A percentile compares a stretch with the other conserved stretches of the same genome.
Conservation (phyloP, 1,140 invertebrate species). For the Asbolus verrucosus region DNA sequence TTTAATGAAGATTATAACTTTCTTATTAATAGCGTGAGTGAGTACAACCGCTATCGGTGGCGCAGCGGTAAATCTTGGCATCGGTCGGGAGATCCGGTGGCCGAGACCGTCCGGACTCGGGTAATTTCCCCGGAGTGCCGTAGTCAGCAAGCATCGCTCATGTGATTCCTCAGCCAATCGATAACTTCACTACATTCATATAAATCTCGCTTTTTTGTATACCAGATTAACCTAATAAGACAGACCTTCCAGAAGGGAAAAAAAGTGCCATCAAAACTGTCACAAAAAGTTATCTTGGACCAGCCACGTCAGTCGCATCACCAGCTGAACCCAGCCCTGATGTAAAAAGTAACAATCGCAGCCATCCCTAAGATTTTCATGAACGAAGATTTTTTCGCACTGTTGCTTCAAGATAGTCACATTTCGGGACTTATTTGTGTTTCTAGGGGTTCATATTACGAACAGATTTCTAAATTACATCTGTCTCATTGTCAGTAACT, state of each 20-base stretch:
- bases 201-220: conserved; percentile 9
- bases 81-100: conserved; percentile 49
- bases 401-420: too few species aligned
- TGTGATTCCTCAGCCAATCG: conserved; percentile 50
- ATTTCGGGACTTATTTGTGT: too few species aligned
- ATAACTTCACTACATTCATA: conserved; percentile 42
- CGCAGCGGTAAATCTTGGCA: conserved; percentile 54
- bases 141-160: conserved; percentile 55
- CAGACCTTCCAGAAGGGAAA: neutral
- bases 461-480: too few species aligned
- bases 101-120: conserved; percentile 47
- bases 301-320: too few species aligned
- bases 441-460: too few species aligned
- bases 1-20: conserved; percentile 45
- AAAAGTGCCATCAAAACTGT: too few species aligned
- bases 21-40: conserved; percentile 43
- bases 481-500: too few species aligned
- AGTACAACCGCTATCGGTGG: conserved; percentile 44
- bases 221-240: conserved; percentile 22
- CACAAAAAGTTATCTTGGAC: too few species aligned
- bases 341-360: too few species aligned
- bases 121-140: conserved; percentile 56
- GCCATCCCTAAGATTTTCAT: too few species aligned
- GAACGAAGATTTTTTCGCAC: too few species aligned
- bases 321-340: too few species aligned